phyloP scores from a whole-genome alignment of 2,113 vertebrate species.

The Pao palembangensis region DNA sequence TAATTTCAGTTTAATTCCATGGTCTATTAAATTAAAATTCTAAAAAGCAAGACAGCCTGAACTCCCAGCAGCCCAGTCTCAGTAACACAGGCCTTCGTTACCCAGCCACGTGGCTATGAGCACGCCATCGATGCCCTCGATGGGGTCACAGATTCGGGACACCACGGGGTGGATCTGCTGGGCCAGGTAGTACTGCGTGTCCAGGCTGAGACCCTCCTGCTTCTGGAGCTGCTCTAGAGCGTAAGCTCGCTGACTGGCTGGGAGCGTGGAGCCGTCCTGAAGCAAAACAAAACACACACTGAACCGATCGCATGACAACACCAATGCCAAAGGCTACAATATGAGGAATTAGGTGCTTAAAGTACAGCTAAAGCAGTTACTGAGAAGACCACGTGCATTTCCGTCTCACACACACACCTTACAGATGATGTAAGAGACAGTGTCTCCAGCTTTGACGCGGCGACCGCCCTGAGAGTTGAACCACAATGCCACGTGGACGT shows the following conservation, averaged over 20 bases:
- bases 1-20: neutral
- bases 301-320: too few relatives aligned
- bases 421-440: slow-evolving; percentile 93
- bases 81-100: slow-evolving; percentile 10
- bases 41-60: too few relatives aligned
- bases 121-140: slow-evolving; percentile 89
- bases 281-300: neutral
- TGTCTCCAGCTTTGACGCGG: slow-evolving; percentile 93
- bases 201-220: slow-evolving; percentile 83
- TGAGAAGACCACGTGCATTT: neutral
- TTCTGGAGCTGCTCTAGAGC: slow-evolving; percentile 93
- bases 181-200: slow-evolving; percentile 94
- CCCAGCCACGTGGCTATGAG: slow-evolving; percentile 90
- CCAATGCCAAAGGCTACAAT: too few relatives aligned
- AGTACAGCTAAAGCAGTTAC: too few relatives aligned
- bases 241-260: slow-evolving; percentile 89
- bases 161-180: slow-evolving; percentile 97
- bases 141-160: slow-evolving; percentile 94
- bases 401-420: slow-evolving; percentile 77
- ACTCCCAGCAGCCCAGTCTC: too few relatives aligned
- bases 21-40: too few relatives aligned
- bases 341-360: too few relatives aligned
- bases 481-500: slow-evolving; percentile 97
- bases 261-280: slow-evolving; percentile 91
- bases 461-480: slow-evolving; percentile 93